Base-by-base conservation (phyloP, 2,113 vertebrate species). In the Mirza zaza region DNA sequence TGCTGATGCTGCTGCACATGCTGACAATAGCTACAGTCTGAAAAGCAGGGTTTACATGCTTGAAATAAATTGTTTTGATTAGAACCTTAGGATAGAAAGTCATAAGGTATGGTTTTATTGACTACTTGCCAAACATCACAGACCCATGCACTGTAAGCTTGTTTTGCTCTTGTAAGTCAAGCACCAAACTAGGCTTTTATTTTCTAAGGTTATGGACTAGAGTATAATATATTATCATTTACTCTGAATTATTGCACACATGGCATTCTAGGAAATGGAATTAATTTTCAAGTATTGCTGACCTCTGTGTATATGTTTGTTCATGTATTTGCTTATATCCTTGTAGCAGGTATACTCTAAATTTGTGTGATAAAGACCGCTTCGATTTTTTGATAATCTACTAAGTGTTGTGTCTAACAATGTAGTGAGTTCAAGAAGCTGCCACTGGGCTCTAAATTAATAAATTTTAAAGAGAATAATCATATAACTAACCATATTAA, bases 1-100 rank as follows among this genome's bases (percentile, higher is more conserved):
- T 95, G 98, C 34, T 0, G 97, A 71, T 97, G 96, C 94, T 86
- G 97, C 91, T 87, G 92, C 36, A 0, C 89, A 76, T 73, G n/a
- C 98, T 98, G 98, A 98, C 98, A 98, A 98, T 96, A 98, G 97
- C 98, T 98, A 95, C 95, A 96, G 88, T 95, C 97, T 98, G 98
- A 98, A 98, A 98, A 98, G 93, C 98, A 94, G 97, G 98, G 98
- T 98, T 99, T 99, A 98, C 98, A 98, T 98, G 98, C 97, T 94
- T 98, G 98, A 98, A 99, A 99, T 98, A 99, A 98, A 99, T 98
- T 98, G 98, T 98, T 99, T 98, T 98, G 98, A 99, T 99, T 99
- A 98, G 98, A 99, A 98, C 98, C 98, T 98, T 98, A 99, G 98
- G 98, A 98, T 98, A 98, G 98, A 98, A 98, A 98, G 98, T 99